Percentiles rank a stretch among this genome's conserved stretches.
Conservation (phyloP, 2,888 invertebrate genomes). For the Troilus luridus region DNA sequence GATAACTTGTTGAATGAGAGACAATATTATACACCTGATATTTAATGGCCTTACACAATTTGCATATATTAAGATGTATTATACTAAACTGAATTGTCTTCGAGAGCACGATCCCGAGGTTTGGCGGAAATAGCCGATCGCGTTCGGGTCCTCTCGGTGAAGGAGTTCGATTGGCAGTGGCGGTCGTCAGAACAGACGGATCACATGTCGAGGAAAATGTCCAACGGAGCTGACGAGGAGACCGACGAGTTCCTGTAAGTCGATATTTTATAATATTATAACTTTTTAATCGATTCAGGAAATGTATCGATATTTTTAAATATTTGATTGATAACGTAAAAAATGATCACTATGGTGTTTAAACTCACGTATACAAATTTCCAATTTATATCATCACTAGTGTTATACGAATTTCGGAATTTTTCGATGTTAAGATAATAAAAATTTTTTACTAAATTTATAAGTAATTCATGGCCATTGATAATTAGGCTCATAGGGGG, state of each 20-base stretch:
- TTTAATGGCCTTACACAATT: too few relatives aligned
- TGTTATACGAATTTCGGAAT: not conserved
- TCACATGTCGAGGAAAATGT: constrained; percentile 63
- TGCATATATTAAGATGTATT: too few relatives aligned
- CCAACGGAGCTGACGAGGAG: constrained; percentile 64
- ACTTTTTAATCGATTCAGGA: not conserved
- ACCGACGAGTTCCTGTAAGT: constrained; percentile 67
- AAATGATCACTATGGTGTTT: not conserved
- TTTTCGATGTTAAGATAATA: not conserved
- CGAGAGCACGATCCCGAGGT: not conserved
- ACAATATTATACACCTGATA: too few relatives aligned
- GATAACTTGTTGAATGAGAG: too few relatives aligned
- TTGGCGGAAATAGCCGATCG: constrained; percentile 19
- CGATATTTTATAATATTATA: not conserved
- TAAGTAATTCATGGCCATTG: not conserved
- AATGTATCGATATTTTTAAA: not conserved
- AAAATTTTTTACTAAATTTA: not conserved
- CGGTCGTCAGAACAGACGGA: not conserved
- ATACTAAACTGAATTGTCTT: too few relatives aligned
- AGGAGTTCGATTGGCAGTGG: constrained; percentile 27
- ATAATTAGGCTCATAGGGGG: not conserved
- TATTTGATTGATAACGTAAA: not conserved
- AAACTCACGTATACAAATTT: not conserved
- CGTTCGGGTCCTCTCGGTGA: constrained; percentile 1
- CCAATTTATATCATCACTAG: not conserved